Evolutionary conservation across 2,113 vertebrate species (phyloP), one percentile per base, ranked within the genome.

Genomic region (Pachypanchax playfairii): DNA sequence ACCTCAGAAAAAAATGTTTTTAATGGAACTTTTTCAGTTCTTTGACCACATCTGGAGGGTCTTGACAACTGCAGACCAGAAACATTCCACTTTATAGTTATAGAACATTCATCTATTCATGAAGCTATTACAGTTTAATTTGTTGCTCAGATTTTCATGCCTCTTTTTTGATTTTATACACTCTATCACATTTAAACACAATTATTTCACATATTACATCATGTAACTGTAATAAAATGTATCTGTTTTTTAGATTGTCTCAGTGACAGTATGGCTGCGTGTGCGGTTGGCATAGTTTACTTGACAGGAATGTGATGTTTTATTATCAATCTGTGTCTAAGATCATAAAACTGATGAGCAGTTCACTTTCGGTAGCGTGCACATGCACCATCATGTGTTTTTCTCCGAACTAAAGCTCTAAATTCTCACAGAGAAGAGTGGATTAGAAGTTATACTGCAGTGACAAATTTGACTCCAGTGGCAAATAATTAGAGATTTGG

Each of bases 371-470:
- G 1, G 15, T 46, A 49, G 35, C 15, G 10, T 26, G 18, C 36
- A 50, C 5, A 2, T 31, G 20, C 6, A 25, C 4, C 28, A 29
- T 56, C 51, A 56, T 18, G 28, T 26, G 50, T 54, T 46, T 26
- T 47, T 48, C 25, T 36, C 15, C 15, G 3, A 28, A 26, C 14
- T 10, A 21, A 43, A 47, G 41, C 43, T 36, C 43, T 22, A 13
- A 25, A 2, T 28, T 53, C 6, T 10, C 52, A 21, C n/a, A 21
- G 18, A 58, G 13, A 21, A n/a, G 42, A 24, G 14, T 9, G n/a
- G 39, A 59, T 52, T 46, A 50, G 35, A 57, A 41, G 41, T 26
- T 25, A 12, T 18, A 41, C 38, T 56, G 20, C 42, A 29, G 31
- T 12, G 4, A 28, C 24, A 66, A 66, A 17, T 31, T 15, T 56